A percentile compares a stretch with the other conserved stretches of the same genome.
phyloP scores from a whole-genome alignment of 2,888 invertebrate species.

The Epinotia brunnichana region DNA sequence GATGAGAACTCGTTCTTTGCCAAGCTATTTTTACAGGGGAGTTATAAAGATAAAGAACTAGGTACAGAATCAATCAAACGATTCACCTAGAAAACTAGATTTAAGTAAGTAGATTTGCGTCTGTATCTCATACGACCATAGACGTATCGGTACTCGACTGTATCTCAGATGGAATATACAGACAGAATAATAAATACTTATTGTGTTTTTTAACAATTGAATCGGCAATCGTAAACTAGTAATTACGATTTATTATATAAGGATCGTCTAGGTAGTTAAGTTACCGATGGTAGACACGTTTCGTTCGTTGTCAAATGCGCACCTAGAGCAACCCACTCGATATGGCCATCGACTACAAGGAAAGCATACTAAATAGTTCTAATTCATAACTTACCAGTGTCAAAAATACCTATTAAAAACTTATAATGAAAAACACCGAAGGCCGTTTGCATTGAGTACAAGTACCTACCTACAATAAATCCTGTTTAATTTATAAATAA shows the following conservation, averaged over 20 bases:
- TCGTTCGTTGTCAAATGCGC: conserved; percentile 19
- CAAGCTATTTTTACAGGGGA: no score
- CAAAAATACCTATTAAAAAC: not conserved
- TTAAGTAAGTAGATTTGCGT: not conserved
- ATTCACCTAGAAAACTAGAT: not conserved
- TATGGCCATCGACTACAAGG: conserved; percentile 24
- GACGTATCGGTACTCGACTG: not conserved
- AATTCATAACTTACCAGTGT: conserved; percentile 21
- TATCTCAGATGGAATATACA: no score
- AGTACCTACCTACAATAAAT: not conserved
- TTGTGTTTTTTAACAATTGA: conserved; percentile 2
- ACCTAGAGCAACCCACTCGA: conserved; percentile 10
- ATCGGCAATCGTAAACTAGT: conserved; percentile 22
- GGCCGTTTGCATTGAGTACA: not conserved
- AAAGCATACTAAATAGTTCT: conserved; percentile 29
- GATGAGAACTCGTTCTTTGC: no score
- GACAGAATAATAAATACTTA: not conserved
- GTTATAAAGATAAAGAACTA: not conserved
- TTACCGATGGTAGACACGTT: conserved; percentile 25
- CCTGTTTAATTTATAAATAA: no score
- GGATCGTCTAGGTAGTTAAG: conserved; percentile 18
- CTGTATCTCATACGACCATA: not conserved
- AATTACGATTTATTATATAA: conserved; percentile 29
- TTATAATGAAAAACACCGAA: not conserved
- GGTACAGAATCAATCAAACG: not conserved